Evolutionary conservation across 2,113 vertebrate species (phyloP), one percentile per base, ranked within the genome.

Genomic region (Apodemus sylvaticus): DNA sequence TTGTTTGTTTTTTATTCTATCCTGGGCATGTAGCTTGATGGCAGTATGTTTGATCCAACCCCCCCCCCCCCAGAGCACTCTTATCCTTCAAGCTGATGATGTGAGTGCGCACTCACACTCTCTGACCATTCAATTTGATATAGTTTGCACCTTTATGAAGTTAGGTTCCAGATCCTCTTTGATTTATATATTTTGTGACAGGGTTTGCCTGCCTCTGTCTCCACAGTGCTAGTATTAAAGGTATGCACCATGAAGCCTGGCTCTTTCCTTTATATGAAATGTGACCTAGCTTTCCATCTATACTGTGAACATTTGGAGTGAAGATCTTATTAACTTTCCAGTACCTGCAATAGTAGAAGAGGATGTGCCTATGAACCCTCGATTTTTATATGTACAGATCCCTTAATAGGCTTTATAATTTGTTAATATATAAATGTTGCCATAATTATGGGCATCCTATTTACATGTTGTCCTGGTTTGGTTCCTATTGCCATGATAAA

Each of bases 221-320:
- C 78, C 20, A 10, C 36, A n/a, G 20, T n/a, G 36, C 53, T 58
- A 81, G 19, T 34, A 81, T n/a, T 58, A 81, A 58, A 81, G 34
- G 53, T 24, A 34, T 81, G 4, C 0, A 3, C 19, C 29, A 34
- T 34, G 64, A 34, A 34, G 31, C 64, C 29, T 68, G 64, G 29
- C 31, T 81, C 53, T 34, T 26, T 81, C 78, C 78, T 81, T 55
- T 81, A 36, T 81, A 22, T 81, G 81, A 66, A 81, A 53, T 1
- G 79, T 91, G 90, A 64, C 77, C 58, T 79, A 66, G 53, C 45
- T 93, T 96, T 92, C 53, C 16, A 81, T 94, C 48, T 82, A 86
- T 74, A 58, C 17, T 91, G 0, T 51, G 86, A 86, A 39, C 11
- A 87, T 89, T 94, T 64, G 76, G 34, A 77, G n/a, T 76, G 48